These are phyloP conservation scores for Leptatherina wallacei DNA, from an alignment of 2,797 vertebrate species.

Conservation along the genomic window DNA sequence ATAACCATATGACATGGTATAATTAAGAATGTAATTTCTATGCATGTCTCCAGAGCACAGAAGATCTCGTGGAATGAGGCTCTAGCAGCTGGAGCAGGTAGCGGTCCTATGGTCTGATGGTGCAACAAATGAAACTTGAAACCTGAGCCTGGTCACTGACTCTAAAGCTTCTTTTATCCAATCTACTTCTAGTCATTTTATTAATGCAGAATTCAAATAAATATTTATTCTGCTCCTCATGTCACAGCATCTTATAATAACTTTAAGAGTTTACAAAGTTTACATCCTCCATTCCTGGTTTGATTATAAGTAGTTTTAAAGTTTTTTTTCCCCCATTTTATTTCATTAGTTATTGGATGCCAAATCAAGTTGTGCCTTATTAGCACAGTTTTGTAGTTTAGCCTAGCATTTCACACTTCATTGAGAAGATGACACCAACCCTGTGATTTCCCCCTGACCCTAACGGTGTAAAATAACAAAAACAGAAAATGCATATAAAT, in stretches of 20 bases:
- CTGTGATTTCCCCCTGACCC: no score
- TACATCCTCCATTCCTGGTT: background rate
- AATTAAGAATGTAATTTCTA: constrained; percentile 45
- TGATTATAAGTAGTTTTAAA: background rate
- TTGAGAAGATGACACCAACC: no score
- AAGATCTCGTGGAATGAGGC: background rate
- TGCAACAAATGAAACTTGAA: constrained; percentile 6
- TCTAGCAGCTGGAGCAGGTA: constrained; percentile 18
- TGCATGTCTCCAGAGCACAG: constrained; percentile 8
- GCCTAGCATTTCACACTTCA: no score
- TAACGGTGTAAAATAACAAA: no score
- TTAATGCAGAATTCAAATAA: background rate
- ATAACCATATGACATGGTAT: constrained; percentile 60
- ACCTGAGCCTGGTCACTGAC: background rate
- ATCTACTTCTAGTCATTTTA: background rate
- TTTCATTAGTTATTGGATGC: no score
- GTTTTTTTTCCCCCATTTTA: background rate
- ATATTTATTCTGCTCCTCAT: background rate
- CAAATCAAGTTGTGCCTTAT: no score
- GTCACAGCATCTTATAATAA: background rate
- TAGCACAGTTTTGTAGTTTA: no score
- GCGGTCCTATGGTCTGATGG: background rate
- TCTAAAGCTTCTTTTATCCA: background rate
- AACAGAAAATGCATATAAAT: no score
- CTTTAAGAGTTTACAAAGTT: background rate